These are phyloP conservation scores for Drosophila setosimentum DNA, from an alignment of 2,888 invertebrate genomes.

Conservation along the genomic window DNA sequence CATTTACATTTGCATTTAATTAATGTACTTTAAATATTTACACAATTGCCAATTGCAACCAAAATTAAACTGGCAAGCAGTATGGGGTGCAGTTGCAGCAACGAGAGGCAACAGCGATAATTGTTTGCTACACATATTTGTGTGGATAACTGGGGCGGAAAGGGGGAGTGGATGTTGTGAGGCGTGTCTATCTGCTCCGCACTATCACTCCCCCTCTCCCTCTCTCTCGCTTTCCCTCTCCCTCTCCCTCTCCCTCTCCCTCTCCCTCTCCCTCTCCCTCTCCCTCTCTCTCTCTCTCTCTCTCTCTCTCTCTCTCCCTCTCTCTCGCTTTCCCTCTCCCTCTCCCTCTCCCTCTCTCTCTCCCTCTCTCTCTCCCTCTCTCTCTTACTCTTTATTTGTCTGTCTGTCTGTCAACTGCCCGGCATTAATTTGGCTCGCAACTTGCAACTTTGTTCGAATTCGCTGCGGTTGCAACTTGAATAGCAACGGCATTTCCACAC, in stretches of 20 bases:
- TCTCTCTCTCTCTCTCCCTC: conserved; percentile 1
- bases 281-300: not conserved
- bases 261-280: not conserved
- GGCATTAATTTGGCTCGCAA: conserved; percentile 37
- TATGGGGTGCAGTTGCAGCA: not conserved
- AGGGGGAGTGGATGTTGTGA: conserved; percentile 12
- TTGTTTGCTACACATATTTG: conserved; percentile 45
- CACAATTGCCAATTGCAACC: conserved; percentile 40
- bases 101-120: conserved; percentile 10
- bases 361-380: not conserved
- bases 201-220: not conserved
- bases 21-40: conserved; percentile 77
- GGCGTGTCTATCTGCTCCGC: conserved; percentile 7
- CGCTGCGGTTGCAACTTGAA: conserved; percentile 64
- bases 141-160: conserved; percentile 9
- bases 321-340: not conserved
- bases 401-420: conserved; percentile 26
- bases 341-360: not conserved
- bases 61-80: conserved; percentile 9
- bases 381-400: not conserved
- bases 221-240: not conserved
- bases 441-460: conserved; percentile 68
- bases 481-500: conserved; percentile 25
- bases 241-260: not conserved
- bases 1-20: conserved; percentile 74